Conservation (phyloP, 2,888 invertebrate genomes). For the Drosophila antonietae region DNA sequence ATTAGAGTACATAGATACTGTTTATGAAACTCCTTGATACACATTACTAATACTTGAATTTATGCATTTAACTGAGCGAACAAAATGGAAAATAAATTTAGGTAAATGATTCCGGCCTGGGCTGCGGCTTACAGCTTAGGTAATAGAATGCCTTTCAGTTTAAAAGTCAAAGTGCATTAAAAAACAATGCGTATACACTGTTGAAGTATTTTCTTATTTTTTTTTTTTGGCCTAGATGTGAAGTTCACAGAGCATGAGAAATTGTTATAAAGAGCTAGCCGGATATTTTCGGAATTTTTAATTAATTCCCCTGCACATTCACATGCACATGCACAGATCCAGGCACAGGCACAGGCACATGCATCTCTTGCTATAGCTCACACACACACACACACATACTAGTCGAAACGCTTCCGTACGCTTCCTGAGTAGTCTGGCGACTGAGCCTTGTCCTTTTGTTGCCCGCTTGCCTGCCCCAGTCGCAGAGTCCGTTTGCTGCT, state of each 20-base stretch:
- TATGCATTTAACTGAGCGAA: constrained; percentile 33
- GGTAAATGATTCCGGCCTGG: constrained; percentile 17
- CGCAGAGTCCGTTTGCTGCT: constrained; percentile 50
- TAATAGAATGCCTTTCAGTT: constrained; percentile 40
- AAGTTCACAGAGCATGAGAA: constrained; percentile 65
- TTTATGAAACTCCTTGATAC: constrained; percentile 18
- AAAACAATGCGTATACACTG: constrained; percentile 34
- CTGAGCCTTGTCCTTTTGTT: constrained; percentile 61
- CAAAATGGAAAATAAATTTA: constrained; percentile 30
- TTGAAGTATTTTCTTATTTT: constrained; percentile 30
- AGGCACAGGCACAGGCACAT: constrained; percentile 40
- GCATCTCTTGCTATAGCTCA: constrained; percentile 25
- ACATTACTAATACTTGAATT: constrained; percentile 18
- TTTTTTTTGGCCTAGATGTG: constrained; percentile 52
- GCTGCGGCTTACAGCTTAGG: constrained; percentile 19
- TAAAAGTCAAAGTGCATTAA: constrained; percentile 63
- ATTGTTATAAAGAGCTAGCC: constrained; percentile 79
- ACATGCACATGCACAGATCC: constrained; percentile 30
- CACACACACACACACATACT: constrained; percentile 18
- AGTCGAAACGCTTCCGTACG: constrained; percentile 33
- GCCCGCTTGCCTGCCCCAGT: constrained; percentile 30
- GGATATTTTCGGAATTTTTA: constrained; percentile 82
- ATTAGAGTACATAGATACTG: background rate
- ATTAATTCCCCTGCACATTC: constrained; percentile 71
- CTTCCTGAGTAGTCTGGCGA: constrained; percentile 67